Evolutionary conservation across 2,113 vertebrate genomes (phyloP), one percentile per base, ranked within the genome.

Genomic region (Gnathonemus echidnorhynchus): DNA sequence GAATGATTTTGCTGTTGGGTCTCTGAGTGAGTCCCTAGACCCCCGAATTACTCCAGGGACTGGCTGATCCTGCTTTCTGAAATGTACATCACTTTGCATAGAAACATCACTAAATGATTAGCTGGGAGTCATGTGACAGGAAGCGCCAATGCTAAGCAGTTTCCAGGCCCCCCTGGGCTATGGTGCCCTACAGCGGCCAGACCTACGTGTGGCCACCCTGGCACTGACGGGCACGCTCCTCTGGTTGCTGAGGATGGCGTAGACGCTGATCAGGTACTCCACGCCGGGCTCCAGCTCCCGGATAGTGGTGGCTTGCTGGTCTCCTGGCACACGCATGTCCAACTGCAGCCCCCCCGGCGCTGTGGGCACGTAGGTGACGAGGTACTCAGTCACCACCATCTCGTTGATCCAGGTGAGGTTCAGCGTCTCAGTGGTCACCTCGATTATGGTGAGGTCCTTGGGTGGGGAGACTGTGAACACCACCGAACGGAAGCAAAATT

Each of bases 251-350:
- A 99, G 96, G 91, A 99, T 93, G 88, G 98, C 98, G 31, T 97
- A 99, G 46, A 99, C 98, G 0, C 96, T 98, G 93, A 99, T 97
- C 1, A 99, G 96, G 83, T 99, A 99, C 92, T 99, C 98, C 4
- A 99, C 96, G 0, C 98, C 98, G 0, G 98, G 98, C 92, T 99
- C 98, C 46, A 99, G 94, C 91, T 99, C 98, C 1, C 49, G 94
- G 89, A 99, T 95, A 17, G 97, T 98, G 92, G 98, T 94, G 2
- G 94, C 94, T 1, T 96, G 97, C 92, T 96, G 95, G 93, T 99
- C 96, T 35, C 98, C 98, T 10, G 97, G 95, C 0, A 99, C 98
- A 0, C 94, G 95, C 92, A 98, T 96, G 90, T 99, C 96, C 93
- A 99, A 93, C 91, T 99, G 97, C 90, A 99, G 94, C 89, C 98